Conservation (phyloP, 2,797 vertebrate genomes). For the Galago senegalensis region DNA sequence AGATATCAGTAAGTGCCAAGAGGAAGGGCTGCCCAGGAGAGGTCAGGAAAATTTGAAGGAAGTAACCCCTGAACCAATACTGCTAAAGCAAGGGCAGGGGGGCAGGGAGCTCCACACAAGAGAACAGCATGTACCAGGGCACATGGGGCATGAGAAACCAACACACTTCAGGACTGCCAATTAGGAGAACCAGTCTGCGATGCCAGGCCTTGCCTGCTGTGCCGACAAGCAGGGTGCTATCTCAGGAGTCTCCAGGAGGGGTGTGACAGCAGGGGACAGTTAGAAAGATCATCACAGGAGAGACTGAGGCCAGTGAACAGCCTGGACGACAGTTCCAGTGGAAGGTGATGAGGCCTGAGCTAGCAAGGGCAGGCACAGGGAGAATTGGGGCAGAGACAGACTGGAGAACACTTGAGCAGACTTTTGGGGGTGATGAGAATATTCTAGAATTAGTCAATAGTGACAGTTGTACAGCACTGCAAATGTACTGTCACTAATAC, state of each 20-base stretch:
- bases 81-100: background rate
- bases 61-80: background rate
- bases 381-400: background rate
- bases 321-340: background rate
- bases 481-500: background rate
- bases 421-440: background rate
- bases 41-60: conserved; percentile 19
- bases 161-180: background rate
- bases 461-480: background rate
- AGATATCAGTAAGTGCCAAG: background rate
- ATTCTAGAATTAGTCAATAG: background rate
- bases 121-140: conserved; percentile 15
- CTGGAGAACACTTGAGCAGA: background rate
- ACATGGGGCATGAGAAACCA: background rate
- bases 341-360: background rate
- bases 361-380: background rate
- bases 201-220: background rate
- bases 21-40: background rate
- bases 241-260: background rate
- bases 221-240: background rate
- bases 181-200: background rate
- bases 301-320: background rate
- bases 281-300: background rate
- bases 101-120: background rate
- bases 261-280: background rate